These are phyloP conservation scores for Gopherus evgoodei DNA, from an alignment of 2,113 vertebrate species.

Conservation along the genomic window DNA sequence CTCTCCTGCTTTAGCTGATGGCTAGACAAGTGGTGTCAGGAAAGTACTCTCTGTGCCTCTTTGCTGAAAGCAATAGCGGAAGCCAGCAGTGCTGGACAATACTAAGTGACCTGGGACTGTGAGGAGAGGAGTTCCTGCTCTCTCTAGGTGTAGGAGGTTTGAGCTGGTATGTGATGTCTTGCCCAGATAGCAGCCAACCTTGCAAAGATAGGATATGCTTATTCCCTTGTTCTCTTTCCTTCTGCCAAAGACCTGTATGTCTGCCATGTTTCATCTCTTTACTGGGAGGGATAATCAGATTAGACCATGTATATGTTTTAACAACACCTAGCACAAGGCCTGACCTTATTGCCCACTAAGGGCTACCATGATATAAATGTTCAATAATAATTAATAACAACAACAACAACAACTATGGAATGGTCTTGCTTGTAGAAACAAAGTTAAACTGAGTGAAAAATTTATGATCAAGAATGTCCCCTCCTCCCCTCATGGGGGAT, in stretches of 20 bases:
- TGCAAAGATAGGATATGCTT: background rate
- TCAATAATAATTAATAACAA: background rate
- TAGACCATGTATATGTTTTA: background rate
- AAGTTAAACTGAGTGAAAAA: background rate
- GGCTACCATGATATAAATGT: background rate
- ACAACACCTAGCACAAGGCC: background rate
- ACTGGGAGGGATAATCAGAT: background rate
- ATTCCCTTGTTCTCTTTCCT: background rate
- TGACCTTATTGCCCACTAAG: background rate
- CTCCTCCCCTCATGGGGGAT: background rate
- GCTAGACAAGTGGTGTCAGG: conserved; percentile 35
- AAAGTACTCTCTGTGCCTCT: background rate
- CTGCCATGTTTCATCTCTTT: background rate
- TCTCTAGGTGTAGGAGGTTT: background rate
- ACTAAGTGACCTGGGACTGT: background rate
- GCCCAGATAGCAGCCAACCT: background rate
- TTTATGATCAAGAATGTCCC: background rate
- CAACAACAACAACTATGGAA: background rate
- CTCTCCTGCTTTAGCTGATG: background rate
- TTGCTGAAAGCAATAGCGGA: background rate
- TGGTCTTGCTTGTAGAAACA: background rate
- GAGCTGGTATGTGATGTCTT: background rate
- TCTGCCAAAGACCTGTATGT: background rate
- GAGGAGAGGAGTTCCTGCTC: background rate
- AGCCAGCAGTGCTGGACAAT: background rate